Conservation (phyloP, 2,888 invertebrate species). For the Hemithea aestivaria region DNA sequence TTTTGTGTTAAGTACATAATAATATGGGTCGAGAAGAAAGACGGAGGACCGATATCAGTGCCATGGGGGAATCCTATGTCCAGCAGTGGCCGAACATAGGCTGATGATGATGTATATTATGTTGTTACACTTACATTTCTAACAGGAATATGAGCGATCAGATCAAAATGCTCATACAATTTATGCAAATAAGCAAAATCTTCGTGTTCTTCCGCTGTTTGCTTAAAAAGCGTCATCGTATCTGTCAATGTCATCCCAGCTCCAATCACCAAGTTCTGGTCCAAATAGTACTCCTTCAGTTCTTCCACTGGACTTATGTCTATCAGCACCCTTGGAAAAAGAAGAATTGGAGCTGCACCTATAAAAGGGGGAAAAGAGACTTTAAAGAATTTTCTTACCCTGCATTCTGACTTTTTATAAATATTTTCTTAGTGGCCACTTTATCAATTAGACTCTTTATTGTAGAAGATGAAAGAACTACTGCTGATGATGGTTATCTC, state of each 20-base stretch:
- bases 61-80: too few species aligned
- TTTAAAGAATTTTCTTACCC: too few species aligned
- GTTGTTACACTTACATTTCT: constrained; percentile 80
- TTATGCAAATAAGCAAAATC: constrained; percentile 80
- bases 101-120: too few species aligned
- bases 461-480: too few species aligned
- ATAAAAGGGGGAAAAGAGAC: constrained; percentile 18
- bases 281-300: constrained; percentile 63
- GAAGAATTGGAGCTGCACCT: constrained; percentile 66
- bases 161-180: constrained; percentile 81
- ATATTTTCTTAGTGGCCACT: too few species aligned
- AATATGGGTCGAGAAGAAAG: too few species aligned
- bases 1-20: too few species aligned
- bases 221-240: constrained; percentile 70
- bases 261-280: constrained; percentile 76
- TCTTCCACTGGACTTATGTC: constrained; percentile 81
- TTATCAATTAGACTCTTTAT: too few species aligned
- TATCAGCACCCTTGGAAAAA: constrained; percentile 76
- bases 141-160: constrained; percentile 86
- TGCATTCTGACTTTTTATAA: too few species aligned
- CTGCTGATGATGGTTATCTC: too few species aligned
- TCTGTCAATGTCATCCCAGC: constrained; percentile 80
- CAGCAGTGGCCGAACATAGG: too few species aligned
- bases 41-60: too few species aligned
- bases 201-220: constrained; percentile 38